Evolutionary conservation across 2,113 vertebrate species (phyloP).

Genomic region (Tragelaphus scriptus): DNA sequence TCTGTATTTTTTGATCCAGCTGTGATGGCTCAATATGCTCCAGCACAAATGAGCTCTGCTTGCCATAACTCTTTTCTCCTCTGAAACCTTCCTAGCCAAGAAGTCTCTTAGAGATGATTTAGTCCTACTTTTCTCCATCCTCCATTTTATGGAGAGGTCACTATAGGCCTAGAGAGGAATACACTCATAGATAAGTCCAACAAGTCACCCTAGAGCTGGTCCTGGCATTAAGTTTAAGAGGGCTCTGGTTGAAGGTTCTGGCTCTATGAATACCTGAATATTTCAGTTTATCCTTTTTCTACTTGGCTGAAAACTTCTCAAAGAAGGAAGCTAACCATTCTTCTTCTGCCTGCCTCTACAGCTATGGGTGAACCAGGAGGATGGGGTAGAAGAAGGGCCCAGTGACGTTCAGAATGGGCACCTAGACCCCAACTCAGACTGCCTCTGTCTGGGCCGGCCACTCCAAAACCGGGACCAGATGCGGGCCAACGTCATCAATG

Average conservation of each 20-base stretch:
- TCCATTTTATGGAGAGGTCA: neutral
- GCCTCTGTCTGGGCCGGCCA: slow-evolving; percentile 94
- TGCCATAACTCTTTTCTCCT: neutral
- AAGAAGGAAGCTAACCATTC: slow-evolving; percentile 2
- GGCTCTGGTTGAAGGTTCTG: neutral
- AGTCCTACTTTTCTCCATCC: neutral
- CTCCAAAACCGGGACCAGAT: slow-evolving; percentile 99
- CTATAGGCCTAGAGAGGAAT: neutral
- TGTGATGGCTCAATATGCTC: neutral
- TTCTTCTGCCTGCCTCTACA: slow-evolving; percentile 69
- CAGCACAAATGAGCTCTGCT: neutral
- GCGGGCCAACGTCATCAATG: slow-evolving; percentile 99
- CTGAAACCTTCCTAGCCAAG: neutral
- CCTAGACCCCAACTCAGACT: slow-evolving; percentile 94
- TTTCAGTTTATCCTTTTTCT: neutral
- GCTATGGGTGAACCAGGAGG: slow-evolving; percentile 99
- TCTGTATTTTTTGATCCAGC: neutral
- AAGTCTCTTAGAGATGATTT: neutral
- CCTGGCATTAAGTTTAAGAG: neutral
- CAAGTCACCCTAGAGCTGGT: neutral
- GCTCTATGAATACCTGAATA: neutral
- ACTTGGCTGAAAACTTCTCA: neutral
- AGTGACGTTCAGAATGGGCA: slow-evolving; percentile 98
- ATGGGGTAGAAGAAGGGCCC: slow-evolving; percentile 93
- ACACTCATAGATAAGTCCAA: neutral